Evolutionary conservation across 1,140 invertebrate genomes (phyloP).

Genomic region (Caerostris extrusa): DNA sequence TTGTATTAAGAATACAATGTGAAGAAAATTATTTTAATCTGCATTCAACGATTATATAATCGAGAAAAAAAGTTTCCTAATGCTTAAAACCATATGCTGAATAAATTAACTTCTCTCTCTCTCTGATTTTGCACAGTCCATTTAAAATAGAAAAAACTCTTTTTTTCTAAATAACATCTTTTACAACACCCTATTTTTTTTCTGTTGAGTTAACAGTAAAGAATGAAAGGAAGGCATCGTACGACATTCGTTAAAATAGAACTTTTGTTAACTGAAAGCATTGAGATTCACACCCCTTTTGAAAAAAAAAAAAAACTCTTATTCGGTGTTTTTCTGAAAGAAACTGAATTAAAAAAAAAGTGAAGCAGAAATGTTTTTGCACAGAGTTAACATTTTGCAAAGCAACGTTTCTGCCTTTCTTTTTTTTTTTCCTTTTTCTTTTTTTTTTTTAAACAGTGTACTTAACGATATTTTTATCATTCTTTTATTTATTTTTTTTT

Average conservation of each 20-base stretch:
- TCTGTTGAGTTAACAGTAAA: background rate
- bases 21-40: background rate
- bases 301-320: background rate
- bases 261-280: conserved; percentile 44
- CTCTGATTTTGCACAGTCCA: background rate
- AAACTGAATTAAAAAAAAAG: background rate
- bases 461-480: background rate
- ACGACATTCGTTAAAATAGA: conserved; percentile 9
- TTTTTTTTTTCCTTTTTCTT: too few relatives aligned
- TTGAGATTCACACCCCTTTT: conserved; percentile 7
- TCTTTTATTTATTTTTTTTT: too few relatives aligned
- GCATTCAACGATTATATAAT: background rate
- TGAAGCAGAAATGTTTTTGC: conserved; percentile 21
- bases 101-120: conserved; percentile 13
- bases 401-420: too few relatives aligned
- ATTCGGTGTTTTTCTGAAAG: background rate
- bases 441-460: conserved; percentile 6
- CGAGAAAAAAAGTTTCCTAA: background rate
- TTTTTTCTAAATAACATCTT: background rate
- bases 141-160: background rate
- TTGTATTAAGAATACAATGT: too few relatives aligned
- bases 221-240: background rate
- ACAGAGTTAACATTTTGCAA: conserved; percentile 33
- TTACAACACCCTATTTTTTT: background rate
- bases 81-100: background rate